Evolutionary conservation across 2,113 vertebrate genomes (phyloP), one percentile per base, ranked within the genome.

Genomic region (Genyomyrus donnyi): DNA sequence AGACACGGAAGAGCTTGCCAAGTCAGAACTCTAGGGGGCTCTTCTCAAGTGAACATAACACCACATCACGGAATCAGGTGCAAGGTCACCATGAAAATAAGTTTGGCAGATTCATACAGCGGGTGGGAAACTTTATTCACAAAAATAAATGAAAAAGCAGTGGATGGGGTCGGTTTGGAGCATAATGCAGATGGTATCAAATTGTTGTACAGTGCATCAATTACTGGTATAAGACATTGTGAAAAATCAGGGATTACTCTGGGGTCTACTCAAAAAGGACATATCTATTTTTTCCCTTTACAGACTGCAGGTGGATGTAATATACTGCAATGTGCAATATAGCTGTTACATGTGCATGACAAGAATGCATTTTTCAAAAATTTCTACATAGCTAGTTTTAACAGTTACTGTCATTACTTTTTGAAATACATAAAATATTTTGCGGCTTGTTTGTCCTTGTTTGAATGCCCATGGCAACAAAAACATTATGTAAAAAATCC

Each of bases 71-170:
- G 42, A 95, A 96, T 27, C 93, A 92, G 53, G 90, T 95, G 0
- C 48, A 95, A 50, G 94, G 95, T 2, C 95, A 96, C 91, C 96
- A 96, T 93, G 98, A 98, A 93, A 98, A 98, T 90, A 98, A 97
- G 90, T 93, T 99, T 90, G 97, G 96, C 90, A 97, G 96, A 88
- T 97, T 99, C 92, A 95, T 99, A 95, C 97, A 98, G 9, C 96
- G 96, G 91, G 21, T 96, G 58, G 98, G 97, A 46, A 97, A 95
- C 89, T 95, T 99, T 9, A 95, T 98, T 85, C 92, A 97, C 91
- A 99, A 98, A 95, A 97, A 92, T 92, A 97, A 99, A 89, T 96
- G 94, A 94, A 13, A 70, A 45, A 50, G 3, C 11, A 87, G 24
- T 8, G 13, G 7, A 45, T 66, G 39, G 53, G 56, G 4, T 42